These are phyloP conservation scores for Sebastes umbrosus DNA, from an alignment of 2,797 vertebrate genomes.

Conservation along the genomic window DNA sequence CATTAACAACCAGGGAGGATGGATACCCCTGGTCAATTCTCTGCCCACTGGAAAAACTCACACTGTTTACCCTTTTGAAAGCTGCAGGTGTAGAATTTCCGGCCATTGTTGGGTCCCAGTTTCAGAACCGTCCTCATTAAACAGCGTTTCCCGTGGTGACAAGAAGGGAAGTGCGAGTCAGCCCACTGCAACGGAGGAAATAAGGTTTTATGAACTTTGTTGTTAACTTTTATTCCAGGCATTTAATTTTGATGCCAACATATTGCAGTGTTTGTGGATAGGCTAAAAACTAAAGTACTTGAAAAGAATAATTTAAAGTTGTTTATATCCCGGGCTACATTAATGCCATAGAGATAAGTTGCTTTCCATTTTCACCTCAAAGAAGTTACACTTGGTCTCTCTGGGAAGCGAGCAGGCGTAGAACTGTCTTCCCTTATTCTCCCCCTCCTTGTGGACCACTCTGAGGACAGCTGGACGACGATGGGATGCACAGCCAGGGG, in stretches of 20 bases:
- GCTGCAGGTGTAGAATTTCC: slow-evolving; percentile 90
- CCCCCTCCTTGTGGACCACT: slow-evolving; percentile 90
- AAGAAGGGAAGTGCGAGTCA: slow-evolving; percentile 90
- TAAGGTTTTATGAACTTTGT: background rate
- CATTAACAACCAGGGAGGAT: slow-evolving; percentile 74
- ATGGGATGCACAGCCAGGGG: slow-evolving; percentile 86
- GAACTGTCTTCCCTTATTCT: slow-evolving; percentile 92
- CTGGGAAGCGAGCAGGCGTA: slow-evolving; percentile 88
- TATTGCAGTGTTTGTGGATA: background rate
- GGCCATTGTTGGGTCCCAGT: slow-evolving; percentile 93
- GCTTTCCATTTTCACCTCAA: slow-evolving; percentile 83
- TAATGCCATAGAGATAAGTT: background rate
- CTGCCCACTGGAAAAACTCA: slow-evolving; percentile 92
- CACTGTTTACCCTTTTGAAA: slow-evolving; percentile 88
- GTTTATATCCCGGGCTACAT: background rate
- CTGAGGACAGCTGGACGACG: slow-evolving; percentile 79
- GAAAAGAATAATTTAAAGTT: background rate
- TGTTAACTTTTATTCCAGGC: background rate
- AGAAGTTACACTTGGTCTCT: slow-evolving; percentile 87
- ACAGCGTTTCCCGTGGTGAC: slow-evolving; percentile 88
- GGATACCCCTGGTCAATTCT: slow-evolving; percentile 72
- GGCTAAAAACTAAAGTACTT: background rate
- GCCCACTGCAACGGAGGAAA: slow-evolving; percentile 88
- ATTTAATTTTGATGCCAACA: background rate
- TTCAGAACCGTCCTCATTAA: slow-evolving; percentile 93